Base-by-base conservation (phyloP, 2,797 vertebrate species). In the Tangara arthus region DNA sequence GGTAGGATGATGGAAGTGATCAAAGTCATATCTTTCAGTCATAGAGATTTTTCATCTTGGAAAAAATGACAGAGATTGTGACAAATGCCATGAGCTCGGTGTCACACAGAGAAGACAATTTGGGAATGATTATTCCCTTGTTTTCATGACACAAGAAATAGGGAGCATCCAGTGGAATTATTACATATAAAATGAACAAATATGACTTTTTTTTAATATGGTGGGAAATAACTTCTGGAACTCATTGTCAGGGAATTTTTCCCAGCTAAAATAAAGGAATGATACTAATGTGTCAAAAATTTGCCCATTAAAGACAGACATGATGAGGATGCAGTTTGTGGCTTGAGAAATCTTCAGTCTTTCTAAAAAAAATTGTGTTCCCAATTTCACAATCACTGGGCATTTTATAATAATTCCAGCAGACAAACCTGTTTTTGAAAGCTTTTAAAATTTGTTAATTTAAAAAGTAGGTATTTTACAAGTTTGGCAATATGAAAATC, bases 101-200 rank as follows among this genome's bases (percentile, higher is more conserved):
- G 63, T 59, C 55, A 87, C 23, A 20, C 32, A 61, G 55, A 71
- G 81, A 87, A 69, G 46, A 84, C n/a, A 87, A n/a, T 91, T 96
- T 76, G 84, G 82, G 70, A 94, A 79, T 82, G 27, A 91, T 87
- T 94, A 94, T 93, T 89, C 79, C 28, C 34, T 82, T 87, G 75
- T 70, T 94, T 96, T 90, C 75, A 73, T 73, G 37, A 65, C 57
- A 90, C n/a, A 69, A 90, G 64, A 82, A 93, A 76, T 55, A 90
- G 28, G 47, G 64, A 82, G 14, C 20, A 63, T 77, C 50, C 64
- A 85, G 47, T 15, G 8, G 52, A 92, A 87, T 91, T 76, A 82
- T 73, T 90, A 37, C 26, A 37, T 18, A 26, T 18, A 77, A 77
- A 93, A 11, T 24, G 64, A 91, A 89, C 7, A 91, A 82, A 84